phyloP scores from a whole-genome alignment of 2,113 vertebrate genomes.

The Notothenia rossii region DNA sequence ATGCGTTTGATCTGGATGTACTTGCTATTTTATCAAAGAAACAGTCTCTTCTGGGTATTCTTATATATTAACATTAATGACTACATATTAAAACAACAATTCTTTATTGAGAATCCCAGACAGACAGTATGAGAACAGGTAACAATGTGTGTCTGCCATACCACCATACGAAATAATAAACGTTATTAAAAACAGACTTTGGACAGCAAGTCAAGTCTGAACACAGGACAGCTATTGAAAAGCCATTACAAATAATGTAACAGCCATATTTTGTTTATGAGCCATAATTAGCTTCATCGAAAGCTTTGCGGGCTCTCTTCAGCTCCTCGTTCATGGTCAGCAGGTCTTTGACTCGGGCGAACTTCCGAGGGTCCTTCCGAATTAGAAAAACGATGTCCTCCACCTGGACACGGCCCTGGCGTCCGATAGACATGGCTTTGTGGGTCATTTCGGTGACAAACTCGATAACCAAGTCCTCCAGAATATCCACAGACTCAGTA shows the following conservation, averaged over 20 bases:
- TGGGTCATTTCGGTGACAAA: conserved; percentile 99
- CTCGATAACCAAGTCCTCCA: conserved; percentile 98
- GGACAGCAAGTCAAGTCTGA: background rate
- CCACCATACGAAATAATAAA: background rate
- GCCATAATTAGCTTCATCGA: conserved; percentile 98
- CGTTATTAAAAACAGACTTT: background rate
- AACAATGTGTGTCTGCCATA: background rate
- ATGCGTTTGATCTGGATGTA: too few relatives aligned
- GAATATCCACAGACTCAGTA: conserved; percentile 97
- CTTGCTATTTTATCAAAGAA: background rate
- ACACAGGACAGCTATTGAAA: background rate
- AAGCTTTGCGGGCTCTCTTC: conserved; percentile 96
- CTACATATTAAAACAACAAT: background rate
- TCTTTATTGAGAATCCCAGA: conserved; percentile 47
- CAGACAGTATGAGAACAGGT: background rate
- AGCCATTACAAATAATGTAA: background rate
- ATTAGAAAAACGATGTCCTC: conserved; percentile 99
- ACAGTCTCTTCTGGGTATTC: background rate
- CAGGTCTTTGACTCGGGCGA: conserved; percentile 97
- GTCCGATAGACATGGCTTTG: conserved; percentile 98
- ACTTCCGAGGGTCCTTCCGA: conserved; percentile 96
- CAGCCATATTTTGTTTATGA: conserved; percentile 77
- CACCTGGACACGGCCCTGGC: conserved; percentile 97
- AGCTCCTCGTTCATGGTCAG: conserved; percentile 99
- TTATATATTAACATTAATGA: background rate